Conservation (phyloP, 2,888 invertebrate genomes). For the Malthinus flaveolus region DNA sequence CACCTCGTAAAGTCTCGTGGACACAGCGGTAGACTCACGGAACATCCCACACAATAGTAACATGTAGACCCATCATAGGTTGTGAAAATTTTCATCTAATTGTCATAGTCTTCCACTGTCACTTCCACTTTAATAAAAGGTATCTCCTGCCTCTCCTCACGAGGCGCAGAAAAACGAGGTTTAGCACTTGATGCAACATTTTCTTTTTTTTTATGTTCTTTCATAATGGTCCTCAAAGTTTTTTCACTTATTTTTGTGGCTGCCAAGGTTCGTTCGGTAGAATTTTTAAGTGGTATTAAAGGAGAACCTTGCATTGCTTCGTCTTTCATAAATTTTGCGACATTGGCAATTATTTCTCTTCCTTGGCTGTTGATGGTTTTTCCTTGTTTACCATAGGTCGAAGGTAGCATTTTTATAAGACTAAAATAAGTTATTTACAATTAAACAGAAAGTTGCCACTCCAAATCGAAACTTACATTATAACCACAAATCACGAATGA, state of each 20-base stretch:
- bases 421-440: too few species aligned
- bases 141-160: neutral
- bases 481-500: too few species aligned
- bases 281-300: neutral
- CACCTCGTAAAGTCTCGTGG: too few species aligned
- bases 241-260: conserved; percentile 2
- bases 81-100: too few species aligned
- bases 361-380: neutral
- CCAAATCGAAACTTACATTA: too few species aligned
- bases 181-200: neutral
- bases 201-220: neutral
- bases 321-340: conserved; percentile 4
- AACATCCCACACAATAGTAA: too few species aligned
- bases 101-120: too few species aligned
- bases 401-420: neutral
- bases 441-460: too few species aligned
- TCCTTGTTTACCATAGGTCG: conserved; percentile 1
- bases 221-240: neutral
- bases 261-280: neutral
- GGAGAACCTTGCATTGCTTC: neutral
- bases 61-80: too few species aligned
- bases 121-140: too few species aligned
- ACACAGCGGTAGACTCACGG: too few species aligned
- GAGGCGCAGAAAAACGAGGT: neutral
- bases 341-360: conserved; percentile 3